Conservation (phyloP, 2,888 invertebrate species). For the Epistrophe grossulariae region DNA sequence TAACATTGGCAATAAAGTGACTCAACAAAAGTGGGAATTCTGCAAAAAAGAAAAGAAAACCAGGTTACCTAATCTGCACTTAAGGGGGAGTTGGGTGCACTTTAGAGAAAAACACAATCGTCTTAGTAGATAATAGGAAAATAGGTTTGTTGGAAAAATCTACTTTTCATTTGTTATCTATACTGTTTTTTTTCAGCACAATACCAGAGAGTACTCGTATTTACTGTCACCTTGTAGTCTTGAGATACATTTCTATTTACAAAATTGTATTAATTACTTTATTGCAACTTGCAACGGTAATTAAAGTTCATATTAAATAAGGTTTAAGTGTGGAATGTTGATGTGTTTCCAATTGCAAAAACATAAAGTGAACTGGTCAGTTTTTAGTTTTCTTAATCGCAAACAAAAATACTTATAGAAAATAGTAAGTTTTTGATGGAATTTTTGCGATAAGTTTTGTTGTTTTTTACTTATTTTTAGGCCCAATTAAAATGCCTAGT, state of each 20-base stretch:
- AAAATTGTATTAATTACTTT: neutral
- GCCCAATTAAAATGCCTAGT: neutral
- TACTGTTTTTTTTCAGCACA: neutral
- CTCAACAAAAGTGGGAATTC: conserved; percentile 17
- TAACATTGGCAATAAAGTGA: conserved; percentile 29
- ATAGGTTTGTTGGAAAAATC: conserved; percentile 13
- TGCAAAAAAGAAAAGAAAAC: conserved; percentile 1
- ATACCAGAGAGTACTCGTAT: neutral
- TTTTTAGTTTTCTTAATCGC: no score
- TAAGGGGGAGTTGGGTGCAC: conserved; percentile 26
- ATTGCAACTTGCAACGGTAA: neutral
- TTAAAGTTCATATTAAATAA: neutral
- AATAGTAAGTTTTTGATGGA: neutral
- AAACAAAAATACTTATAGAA: neutral
- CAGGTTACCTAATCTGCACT: conserved; percentile 51
- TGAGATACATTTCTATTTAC: neutral
- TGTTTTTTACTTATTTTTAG: neutral
- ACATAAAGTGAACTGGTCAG: neutral
- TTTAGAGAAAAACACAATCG: conserved; percentile 12
- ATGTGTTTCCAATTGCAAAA: neutral
- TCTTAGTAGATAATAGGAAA: conserved; percentile 19
- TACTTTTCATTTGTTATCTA: conserved; percentile 17
- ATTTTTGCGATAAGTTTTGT: neutral
- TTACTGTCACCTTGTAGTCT: conserved; percentile 18
- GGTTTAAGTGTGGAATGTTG: neutral